A percentile compares a stretch with the other conserved stretches of the same genome.
Evolutionary conservation across 1,140 invertebrate genomes (phyloP).

Genomic region (Drosophila insularis): DNA sequence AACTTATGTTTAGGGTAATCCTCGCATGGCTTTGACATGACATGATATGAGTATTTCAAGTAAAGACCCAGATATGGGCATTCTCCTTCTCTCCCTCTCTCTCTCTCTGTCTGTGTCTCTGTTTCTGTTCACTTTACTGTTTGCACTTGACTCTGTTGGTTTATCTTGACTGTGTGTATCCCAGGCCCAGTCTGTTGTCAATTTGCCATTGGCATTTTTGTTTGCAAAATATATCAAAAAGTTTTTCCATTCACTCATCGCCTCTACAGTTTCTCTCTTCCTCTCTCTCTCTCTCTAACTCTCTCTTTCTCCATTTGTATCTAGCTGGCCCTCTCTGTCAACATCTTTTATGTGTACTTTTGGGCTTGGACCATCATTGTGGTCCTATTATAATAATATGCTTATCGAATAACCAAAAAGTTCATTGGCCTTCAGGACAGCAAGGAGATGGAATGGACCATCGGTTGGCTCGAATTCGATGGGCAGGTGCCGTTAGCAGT

Average conservation of each 20-base stretch:
- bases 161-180: constrained; percentile 37
- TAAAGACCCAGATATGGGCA: constrained; percentile 37
- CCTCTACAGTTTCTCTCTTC: constrained; percentile 10
- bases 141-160: constrained; percentile 60
- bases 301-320: not conserved
- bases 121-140: constrained; percentile 33
- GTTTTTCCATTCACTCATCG: constrained; percentile 55
- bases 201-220: constrained; percentile 72
- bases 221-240: constrained; percentile 77
- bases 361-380: constrained; percentile 70
- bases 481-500: not conserved
- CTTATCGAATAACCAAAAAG: constrained; percentile 58
- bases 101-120: constrained; percentile 2
- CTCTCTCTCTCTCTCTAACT: not conserved
- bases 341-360: constrained; percentile 62
- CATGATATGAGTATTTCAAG: constrained; percentile 44
- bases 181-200: constrained; percentile 42
- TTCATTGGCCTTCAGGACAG: constrained; percentile 50
- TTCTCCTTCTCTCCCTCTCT: constrained; percentile 19
- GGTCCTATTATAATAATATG: constrained; percentile 72
- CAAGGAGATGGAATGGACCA: not conserved
- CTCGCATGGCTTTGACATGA: constrained; percentile 45
- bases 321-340: constrained; percentile 19
- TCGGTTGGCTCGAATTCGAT: not conserved
- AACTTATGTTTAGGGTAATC: constrained; percentile 49